Evolutionary conservation across 2,113 vertebrate species (phyloP).

Genomic region (Pelobates fuscus): DNA sequence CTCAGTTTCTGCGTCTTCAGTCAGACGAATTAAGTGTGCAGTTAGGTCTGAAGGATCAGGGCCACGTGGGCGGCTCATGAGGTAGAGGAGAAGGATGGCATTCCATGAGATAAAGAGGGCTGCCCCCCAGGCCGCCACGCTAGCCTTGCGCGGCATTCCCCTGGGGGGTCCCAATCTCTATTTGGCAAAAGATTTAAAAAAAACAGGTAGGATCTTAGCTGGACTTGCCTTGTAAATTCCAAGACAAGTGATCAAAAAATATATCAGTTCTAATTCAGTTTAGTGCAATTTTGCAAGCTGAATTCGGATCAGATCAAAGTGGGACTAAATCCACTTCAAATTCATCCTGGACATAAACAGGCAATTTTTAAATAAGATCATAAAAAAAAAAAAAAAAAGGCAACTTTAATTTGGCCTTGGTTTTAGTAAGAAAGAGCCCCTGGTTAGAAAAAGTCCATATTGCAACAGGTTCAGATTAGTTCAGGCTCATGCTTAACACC

Average conservation of each 20-base stretch:
- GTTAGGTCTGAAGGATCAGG: conserved; percentile 64
- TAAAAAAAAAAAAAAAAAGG: no score
- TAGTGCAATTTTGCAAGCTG: neutral
- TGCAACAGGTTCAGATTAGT: no score
- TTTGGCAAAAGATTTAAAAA: neutral
- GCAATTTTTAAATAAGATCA: no score
- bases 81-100: conserved; percentile 86
- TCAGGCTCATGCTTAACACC: no score
- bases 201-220: neutral
- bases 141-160: conserved; percentile 92
- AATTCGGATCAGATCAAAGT: neutral
- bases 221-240: neutral
- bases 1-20: conserved; percentile 80
- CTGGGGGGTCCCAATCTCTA: conserved; percentile 77
- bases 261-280: neutral
- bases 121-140: conserved; percentile 82
- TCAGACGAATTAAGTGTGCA: conserved; percentile 72
- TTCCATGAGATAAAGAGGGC: conserved; percentile 92
- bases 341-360: no score
- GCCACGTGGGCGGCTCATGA: conserved; percentile 81
- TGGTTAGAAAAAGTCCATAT: no score
- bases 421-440: no score
- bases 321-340: neutral
- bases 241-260: neutral
- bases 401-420: no score